Base-by-base conservation (phyloP, 2,797 vertebrate genomes). In the Lacerta bilineata region DNA sequence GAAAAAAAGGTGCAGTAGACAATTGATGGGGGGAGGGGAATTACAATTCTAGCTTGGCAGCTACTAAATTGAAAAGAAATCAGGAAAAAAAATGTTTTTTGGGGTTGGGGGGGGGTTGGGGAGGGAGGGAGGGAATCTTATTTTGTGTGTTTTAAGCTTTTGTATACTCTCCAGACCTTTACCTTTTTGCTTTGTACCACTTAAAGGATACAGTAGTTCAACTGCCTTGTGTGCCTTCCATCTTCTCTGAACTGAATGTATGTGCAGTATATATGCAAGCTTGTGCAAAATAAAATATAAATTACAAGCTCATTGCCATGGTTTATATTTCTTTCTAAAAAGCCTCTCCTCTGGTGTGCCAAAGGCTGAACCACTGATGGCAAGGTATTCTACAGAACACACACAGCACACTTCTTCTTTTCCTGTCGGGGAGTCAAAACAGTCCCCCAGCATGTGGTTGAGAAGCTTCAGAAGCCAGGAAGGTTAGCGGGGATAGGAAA, bases 191-290 rank as follows among this genome's bases (percentile, higher is more conserved):
- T 98, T 98, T 98, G 97, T 98, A 98, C 98, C 97, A 98, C 98
- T 98, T 98, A 97, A 98, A 97, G 97, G 97, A 98, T 98, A 98
- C 97, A 98, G 98, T 99, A 98, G 98, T 98, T 98, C 98, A 98
- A 98, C 97, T 98, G 98, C 98, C 98, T 99, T 98, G 98, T 97
- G 98, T 99, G 98, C 98, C 98, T 99, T 99, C 97, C 98, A 98
- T 98, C 98, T 98, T 98, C 98, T 98, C 98, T 98, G 98, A 99
- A 98, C 98, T 99, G 98, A 99, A 99, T 99, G 98, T 99, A 99
- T 98, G 98, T 99, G 98, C 98, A 98, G 98, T 99, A 99, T 98
- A 99, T 99, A 99, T 99, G 98, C 98, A 99, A 99, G 98, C 98
- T 99, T 99, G 98, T 98, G 98, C 98, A 98, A 98, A 98, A 99